Evolutionary conservation across 2,888 invertebrate species (phyloP), one percentile per base, ranked within the genome.

Genomic region (Teleiodes luculella): DNA sequence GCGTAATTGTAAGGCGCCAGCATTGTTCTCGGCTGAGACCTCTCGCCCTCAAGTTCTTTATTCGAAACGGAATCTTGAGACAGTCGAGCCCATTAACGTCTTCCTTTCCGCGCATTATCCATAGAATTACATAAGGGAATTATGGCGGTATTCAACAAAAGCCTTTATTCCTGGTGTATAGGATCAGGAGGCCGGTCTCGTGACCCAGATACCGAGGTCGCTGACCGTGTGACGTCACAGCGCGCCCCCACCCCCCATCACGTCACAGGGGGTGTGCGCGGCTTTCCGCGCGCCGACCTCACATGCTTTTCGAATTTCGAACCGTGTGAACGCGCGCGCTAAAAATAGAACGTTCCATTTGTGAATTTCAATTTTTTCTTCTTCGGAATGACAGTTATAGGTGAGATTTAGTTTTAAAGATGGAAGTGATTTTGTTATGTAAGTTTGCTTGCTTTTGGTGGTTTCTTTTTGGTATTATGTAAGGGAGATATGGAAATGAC

Each of bases 141-240:
- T 49, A 49, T 43, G 31, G 31, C 30, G 13, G 39, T 65, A 63
- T 69, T 65, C 69, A 64, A 70, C 67, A 66, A 72, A 70, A 67
- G 65, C 62, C 65, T 64, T 50, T 64, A 62, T 66, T 71, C 66
- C 67, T 71, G 69, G 65, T 39, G 50, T 39, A 39, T 13, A 70
- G 76, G 77, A 83, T 81, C 80, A 81, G 78, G 76, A 76, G 70
- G 74, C 74, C 68, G 78, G 75, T 75, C 69, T 69, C 70, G 62
- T 88, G 87, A 88, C 88, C 88, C 73, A 88, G 69, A 83, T 88
- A 69, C 67, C 67, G 65, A 72, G 86, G 80, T 87, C 80, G 80
- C 67, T 81, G 85, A 85, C 86, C 86, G 80, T 67, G 83, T 88
- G 88, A 87, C 88, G 88, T 88, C 88, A 87, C 82, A 63, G 58